phyloP scores from a whole-genome alignment of 2,888 invertebrate species.

The Eudiplozoon nipponicum region DNA sequence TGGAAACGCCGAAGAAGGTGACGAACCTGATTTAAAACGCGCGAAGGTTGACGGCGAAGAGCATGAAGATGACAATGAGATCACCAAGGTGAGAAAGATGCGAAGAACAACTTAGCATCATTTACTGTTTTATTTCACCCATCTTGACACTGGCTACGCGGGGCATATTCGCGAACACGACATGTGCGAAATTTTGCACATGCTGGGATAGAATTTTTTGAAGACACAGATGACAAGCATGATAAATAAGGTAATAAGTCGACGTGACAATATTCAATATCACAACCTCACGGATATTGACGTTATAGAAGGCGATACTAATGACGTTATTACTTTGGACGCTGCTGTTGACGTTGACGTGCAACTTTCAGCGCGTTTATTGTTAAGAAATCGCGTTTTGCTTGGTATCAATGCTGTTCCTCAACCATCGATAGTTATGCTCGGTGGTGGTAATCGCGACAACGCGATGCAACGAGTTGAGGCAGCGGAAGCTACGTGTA shows the following conservation, averaged over 20 bases:
- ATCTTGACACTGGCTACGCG: slow-evolving; percentile 63
- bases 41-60: neutral
- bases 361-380: neutral
- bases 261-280: too few relatives aligned
- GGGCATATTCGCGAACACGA: slow-evolving; percentile 54
- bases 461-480: neutral
- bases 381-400: neutral
- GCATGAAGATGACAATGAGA: slow-evolving; percentile 17
- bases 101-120: slow-evolving; percentile 39
- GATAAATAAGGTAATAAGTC: too few relatives aligned
- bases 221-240: too few relatives aligned
- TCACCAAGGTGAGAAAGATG: slow-evolving; percentile 19
- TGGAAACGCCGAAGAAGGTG: too few relatives aligned
- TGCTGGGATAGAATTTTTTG: slow-evolving; percentile 52
- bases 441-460: neutral
- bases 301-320: neutral
- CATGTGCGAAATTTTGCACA: slow-evolving; percentile 54
- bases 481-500: neutral
- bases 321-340: neutral
- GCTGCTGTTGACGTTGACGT: neutral
- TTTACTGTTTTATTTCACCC: slow-evolving; percentile 51
- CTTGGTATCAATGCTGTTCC: too few relatives aligned
- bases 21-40: slow-evolving; percentile 7
- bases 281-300: slow-evolving; percentile 34
- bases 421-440: too few relatives aligned